These are phyloP conservation scores for Isurus oxyrinchus DNA, from an alignment of 2,113 vertebrate species.

Conservation along the genomic window DNA sequence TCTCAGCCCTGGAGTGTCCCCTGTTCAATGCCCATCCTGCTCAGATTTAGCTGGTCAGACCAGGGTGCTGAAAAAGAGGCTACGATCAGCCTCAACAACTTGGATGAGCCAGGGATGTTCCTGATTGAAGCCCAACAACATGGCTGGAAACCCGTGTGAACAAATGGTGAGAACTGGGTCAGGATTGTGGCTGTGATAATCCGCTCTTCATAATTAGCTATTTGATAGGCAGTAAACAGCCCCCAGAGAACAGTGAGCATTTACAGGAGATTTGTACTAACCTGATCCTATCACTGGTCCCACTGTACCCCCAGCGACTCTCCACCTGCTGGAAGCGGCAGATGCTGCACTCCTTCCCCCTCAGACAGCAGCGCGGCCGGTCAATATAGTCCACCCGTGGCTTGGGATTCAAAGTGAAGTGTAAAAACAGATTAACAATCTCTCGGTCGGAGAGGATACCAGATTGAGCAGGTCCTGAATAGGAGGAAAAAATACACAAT, in stretches of 20 bases:
- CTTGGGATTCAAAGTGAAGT: slow-evolving; percentile 94
- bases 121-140: background rate
- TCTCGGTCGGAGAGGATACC: slow-evolving; percentile 87
- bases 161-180: background rate
- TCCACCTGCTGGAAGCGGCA: slow-evolving; percentile 90
- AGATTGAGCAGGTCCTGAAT: slow-evolving; percentile 87
- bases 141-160: background rate
- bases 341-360: slow-evolving; percentile 87
- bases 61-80: background rate
- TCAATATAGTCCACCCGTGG: slow-evolving; percentile 87
- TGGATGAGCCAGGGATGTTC: background rate
- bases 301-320: slow-evolving; percentile 94
- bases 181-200: background rate
- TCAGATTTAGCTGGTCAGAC: background rate
- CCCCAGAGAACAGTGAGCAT: background rate
- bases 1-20: background rate
- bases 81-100: background rate
- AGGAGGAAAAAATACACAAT: slow-evolving; percentile 45
- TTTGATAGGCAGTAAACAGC: background rate
- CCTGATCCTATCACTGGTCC: slow-evolving; percentile 89
- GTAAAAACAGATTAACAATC: slow-evolving; percentile 90
- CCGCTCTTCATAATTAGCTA: background rate
- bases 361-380: slow-evolving; percentile 81
- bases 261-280: slow-evolving; percentile 41
- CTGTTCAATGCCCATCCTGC: background rate